A percentile compares a stretch with the other conserved stretches of the same genome.
Conservation (phyloP, 1,140 invertebrate species). For the Gerris buenoi region DNA sequence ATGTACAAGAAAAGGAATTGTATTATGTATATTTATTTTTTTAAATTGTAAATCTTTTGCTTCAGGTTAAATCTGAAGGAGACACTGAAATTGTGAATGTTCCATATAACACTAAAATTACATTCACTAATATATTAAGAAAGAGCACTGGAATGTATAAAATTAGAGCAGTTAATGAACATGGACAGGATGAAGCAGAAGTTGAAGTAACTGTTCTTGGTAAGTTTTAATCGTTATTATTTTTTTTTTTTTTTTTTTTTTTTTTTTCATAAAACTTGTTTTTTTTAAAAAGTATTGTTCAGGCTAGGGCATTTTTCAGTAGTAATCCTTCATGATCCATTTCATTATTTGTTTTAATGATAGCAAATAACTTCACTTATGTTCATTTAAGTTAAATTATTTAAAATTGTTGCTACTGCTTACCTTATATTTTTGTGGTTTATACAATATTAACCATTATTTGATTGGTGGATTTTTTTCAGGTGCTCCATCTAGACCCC, state of each 20-base stretch:
- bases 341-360: too few relatives aligned
- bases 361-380: too few relatives aligned
- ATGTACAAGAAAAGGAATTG: too few relatives aligned
- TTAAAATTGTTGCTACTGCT: conserved; percentile 11
- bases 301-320: too few relatives aligned
- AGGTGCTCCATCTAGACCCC: conserved; percentile 65
- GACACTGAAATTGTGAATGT: conserved; percentile 76
- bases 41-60: not conserved
- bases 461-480: not conserved
- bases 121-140: conserved; percentile 63
- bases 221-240: too few relatives aligned
- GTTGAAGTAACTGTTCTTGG: conserved; percentile 83
- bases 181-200: conserved; percentile 82
- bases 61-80: conserved; percentile 24
- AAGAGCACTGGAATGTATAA: conserved; percentile 80
- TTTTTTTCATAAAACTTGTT: too few relatives aligned
- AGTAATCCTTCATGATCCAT: too few relatives aligned
- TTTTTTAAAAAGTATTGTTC: too few relatives aligned
- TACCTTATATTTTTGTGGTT: not conserved
- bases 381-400: too few relatives aligned
- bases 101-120: conserved; percentile 86
- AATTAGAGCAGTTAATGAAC: conserved; percentile 79
- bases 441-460: too few relatives aligned
- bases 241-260: too few relatives aligned
- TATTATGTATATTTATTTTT: not conserved